Conservation (phyloP, 2,113 vertebrate genomes). For the Henicopernis longicauda region DNA sequence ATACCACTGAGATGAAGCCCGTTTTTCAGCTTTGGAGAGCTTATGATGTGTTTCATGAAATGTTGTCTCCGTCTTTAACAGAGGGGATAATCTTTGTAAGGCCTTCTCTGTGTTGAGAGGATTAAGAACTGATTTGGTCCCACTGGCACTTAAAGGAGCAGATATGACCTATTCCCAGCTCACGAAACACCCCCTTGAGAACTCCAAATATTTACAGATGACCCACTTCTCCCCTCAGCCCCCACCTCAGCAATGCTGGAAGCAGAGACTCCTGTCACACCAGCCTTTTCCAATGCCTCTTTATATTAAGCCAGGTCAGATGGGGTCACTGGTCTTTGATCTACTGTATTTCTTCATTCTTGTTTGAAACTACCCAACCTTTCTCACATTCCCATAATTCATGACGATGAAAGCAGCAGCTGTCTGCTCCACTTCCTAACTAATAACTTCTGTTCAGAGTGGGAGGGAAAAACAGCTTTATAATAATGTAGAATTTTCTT, state of each 20-base stretch:
- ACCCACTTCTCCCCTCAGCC: neutral
- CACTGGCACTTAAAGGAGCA: neutral
- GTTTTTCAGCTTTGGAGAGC: neutral
- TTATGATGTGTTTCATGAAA: neutral
- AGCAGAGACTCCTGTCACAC: neutral
- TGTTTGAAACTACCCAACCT: constrained; percentile 16
- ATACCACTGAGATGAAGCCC: neutral
- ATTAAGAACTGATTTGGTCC: neutral
- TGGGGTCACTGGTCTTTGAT: constrained; percentile 18
- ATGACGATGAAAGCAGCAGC: constrained; percentile 4
- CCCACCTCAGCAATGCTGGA: neutral
- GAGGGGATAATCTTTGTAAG: neutral
- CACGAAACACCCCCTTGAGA: neutral
- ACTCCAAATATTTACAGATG: neutral
- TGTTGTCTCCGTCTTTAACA: neutral
- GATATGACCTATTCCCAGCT: neutral
- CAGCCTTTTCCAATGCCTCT: neutral
- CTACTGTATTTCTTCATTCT: constrained; percentile 31
- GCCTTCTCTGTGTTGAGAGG: neutral
- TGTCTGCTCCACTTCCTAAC: constrained; percentile 5
- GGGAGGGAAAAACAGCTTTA: neutral
- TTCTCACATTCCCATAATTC: constrained; percentile 31
- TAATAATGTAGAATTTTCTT: neutral
- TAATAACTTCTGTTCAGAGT: constrained; percentile 13
- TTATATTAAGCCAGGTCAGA: constrained; percentile 14